Conservation (phyloP, 2,113 vertebrate genomes). For the Rousettus leschenaultii region DNA sequence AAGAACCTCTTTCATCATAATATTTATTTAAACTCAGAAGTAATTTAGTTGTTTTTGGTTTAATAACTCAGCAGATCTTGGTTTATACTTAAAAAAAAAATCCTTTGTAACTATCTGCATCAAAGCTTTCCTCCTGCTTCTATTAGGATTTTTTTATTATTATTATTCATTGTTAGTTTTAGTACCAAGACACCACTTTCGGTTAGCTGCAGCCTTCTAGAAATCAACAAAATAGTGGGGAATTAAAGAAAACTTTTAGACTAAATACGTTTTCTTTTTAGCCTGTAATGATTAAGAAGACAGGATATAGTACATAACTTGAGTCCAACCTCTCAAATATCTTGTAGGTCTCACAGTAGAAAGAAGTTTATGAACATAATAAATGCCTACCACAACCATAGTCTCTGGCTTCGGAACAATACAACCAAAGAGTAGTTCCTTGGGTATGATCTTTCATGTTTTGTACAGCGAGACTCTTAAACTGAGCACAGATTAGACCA, state of each 20-base stretch:
- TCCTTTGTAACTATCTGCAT: not conserved
- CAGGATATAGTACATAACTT: not conserved
- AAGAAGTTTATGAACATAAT: not conserved
- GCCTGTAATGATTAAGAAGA: not conserved
- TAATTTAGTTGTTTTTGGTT: not conserved
- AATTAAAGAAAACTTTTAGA: not conserved
- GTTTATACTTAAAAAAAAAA: not conserved
- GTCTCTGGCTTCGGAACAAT: not conserved
- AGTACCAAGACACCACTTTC: not conserved
- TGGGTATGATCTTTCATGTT: not conserved
- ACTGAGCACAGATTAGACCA: not conserved
- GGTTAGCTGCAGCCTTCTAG: not conserved
- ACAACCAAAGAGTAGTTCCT: not conserved
- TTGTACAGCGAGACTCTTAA: not conserved
- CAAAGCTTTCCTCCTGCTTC: not conserved
- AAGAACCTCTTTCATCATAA: not conserved
- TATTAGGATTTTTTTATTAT: not conserved
- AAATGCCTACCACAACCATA: not conserved
- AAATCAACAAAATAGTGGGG: not conserved
- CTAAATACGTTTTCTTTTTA: not conserved
- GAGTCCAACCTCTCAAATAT: not conserved
- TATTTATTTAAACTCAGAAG: not conserved
- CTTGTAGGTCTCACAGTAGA: not conserved
- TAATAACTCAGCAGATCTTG: not conserved
- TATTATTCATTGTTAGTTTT: not conserved